Base-by-base conservation (phyloP, 2,888 invertebrate genomes). In the Drosophila niveifrons region DNA sequence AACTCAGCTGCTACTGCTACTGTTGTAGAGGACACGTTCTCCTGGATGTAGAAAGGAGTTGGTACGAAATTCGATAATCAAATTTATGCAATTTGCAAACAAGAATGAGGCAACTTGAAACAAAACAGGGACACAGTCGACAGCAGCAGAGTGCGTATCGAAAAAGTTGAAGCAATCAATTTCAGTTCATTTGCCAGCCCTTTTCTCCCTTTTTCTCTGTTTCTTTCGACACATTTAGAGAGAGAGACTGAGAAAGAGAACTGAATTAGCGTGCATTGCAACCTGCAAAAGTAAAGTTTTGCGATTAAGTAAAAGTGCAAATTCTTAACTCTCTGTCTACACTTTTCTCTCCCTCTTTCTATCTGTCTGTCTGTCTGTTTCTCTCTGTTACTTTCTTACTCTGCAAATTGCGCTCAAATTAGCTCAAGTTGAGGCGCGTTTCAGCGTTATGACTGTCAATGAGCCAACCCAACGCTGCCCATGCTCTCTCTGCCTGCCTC, bases 371-470 rank as follows among this genome's bases (percentile, higher is more conserved):
- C 6, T 55, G 8, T 36, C 10, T 44, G n/a, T 58, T 0, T 28
- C 15, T 36, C 9, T 36, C 61, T 48, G 9, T 18, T 34, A 64
- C 48, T 23, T 23, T 23, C 23, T 23, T 41, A 17, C 9, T 57
- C 68, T 23, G 69, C 74, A 86, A 84, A 81, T 86, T 86, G 84
- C 66, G 74, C 80, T 75, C 78, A 85, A 84, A 84, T 84, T 86
- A 86, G 84, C 78, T 76, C 73, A 78, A 84, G 84, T 84, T 84
- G 80, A 72, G 80, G 53, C 72, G 82, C 85, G 75, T 71, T 69
- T 82, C 85, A 83, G 86, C 83, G 80, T 86, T 88, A 86, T 88
- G 85, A 86, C 88, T 86, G 82, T 81, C 88, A 86, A 86, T 86
- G 85, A 86, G 88, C 66, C 85, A 63, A 65, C 66, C 66, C 85